These are phyloP conservation scores for Tapirus indicus DNA, from an alignment of 2,797 vertebrate genomes.

Conservation along the genomic window DNA sequence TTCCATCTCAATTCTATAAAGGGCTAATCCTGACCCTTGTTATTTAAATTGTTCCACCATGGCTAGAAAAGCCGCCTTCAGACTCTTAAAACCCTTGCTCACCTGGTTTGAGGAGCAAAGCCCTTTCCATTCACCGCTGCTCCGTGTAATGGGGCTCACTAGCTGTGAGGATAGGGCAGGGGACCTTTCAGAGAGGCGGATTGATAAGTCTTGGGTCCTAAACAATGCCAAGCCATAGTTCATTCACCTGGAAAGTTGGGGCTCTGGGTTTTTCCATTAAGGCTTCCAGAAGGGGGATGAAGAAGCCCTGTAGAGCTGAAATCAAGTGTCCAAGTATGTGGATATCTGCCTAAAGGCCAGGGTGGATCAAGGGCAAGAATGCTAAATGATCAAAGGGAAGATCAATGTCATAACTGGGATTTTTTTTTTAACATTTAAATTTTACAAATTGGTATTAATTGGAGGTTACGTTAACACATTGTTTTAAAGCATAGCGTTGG, in stretches of 20 bases:
- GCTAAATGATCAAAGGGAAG: neutral
- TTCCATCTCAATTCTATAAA: slow-evolving; percentile 11
- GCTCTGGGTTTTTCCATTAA: neutral
- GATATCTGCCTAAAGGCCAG: fast-evolving
- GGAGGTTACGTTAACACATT: neutral
- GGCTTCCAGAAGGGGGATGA: neutral
- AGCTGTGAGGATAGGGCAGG: fast-evolving
- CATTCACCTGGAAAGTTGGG: neutral
- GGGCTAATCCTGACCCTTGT: slow-evolving; percentile 79
- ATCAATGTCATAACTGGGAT: neutral
- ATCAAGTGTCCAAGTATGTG: neutral
- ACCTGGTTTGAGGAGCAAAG: neutral
- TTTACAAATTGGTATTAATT: neutral
- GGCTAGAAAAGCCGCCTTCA: slow-evolving; percentile 12
- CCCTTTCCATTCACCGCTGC: neutral
- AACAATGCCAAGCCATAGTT: neutral
- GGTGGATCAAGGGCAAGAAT: neutral
- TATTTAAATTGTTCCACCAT: slow-evolving; percentile 69
- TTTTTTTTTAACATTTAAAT: neutral
- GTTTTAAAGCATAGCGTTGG: neutral
- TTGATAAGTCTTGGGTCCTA: neutral
- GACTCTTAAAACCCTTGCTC: neutral
- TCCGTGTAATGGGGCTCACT: fast-evolving
- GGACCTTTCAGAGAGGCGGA: neutral
- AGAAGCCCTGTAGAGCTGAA: neutral